A percentile compares a stretch with the other conserved stretches of the same genome.
Conservation (phyloP, 2,113 vertebrate genomes). For the Peromyscus californicus region DNA sequence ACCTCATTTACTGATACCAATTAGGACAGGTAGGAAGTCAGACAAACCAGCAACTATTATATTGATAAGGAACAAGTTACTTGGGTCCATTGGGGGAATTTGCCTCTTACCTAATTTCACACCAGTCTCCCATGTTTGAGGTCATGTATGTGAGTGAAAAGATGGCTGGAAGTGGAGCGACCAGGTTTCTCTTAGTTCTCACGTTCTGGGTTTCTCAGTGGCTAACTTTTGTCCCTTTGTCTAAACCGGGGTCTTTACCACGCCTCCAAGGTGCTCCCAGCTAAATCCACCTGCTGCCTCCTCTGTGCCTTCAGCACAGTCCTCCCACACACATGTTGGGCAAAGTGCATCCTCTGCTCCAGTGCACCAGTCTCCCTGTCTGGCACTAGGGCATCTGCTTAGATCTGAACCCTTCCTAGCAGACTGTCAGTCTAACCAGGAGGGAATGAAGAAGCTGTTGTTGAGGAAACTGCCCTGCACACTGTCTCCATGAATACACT, state of each 20-base stretch:
- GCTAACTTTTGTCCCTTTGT: neutral
- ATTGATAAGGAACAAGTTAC: neutral
- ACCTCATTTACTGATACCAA: neutral
- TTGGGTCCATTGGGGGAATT: neutral
- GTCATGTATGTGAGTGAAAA: neutral
- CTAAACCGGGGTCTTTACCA: neutral
- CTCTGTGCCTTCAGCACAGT: neutral
- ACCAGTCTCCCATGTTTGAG: neutral
- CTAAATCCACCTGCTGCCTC: neutral
- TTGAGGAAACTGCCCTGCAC: rapidly evolving
- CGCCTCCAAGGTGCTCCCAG: neutral
- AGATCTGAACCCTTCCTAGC: neutral
- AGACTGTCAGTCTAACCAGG: neutral
- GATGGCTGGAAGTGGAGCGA: neutral
- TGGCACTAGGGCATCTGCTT: neutral
- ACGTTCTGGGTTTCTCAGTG: neutral
- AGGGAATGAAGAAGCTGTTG: neutral
- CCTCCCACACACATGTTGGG: neutral
- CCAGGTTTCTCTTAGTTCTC: neutral
- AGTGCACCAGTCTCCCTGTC: no score
- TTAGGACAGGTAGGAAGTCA: neutral
- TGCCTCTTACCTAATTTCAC: neutral
- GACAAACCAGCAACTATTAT: neutral
- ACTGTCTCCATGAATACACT: neutral
- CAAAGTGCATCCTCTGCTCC: neutral